A percentile compares a stretch with the other conserved stretches of the same genome.
Evolutionary conservation across 2,888 invertebrate species (phyloP).

Genomic region (Agrochola litura): DNA sequence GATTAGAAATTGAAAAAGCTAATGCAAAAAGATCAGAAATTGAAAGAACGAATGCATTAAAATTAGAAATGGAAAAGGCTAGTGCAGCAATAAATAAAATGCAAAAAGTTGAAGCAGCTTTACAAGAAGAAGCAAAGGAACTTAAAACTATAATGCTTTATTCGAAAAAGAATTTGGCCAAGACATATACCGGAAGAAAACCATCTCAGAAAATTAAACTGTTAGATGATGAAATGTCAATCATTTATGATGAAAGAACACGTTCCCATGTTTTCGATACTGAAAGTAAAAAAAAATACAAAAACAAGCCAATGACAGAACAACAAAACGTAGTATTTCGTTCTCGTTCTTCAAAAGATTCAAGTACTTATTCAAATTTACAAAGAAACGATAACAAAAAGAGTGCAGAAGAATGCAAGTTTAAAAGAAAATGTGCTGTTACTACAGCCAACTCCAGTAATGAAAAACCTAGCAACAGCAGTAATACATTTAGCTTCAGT

Average conservation of each 20-base stretch:
- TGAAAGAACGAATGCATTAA: not conserved
- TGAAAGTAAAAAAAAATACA: not conserved
- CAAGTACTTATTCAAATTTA: not conserved
- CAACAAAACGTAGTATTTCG: slow-evolving; percentile 9
- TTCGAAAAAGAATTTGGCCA: slow-evolving; percentile 16
- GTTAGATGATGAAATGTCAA: not conserved
- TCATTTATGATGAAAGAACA: slow-evolving; percentile 5
- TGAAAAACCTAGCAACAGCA: not conserved
- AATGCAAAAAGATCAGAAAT: not conserved
- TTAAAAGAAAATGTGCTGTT: not conserved
- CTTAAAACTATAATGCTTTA: slow-evolving; percentile 48
- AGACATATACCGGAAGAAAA: not conserved
- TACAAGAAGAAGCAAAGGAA: slow-evolving; percentile 8
- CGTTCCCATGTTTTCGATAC: not conserved
- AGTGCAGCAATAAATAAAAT: not conserved
- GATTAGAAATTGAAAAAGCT: not conserved
- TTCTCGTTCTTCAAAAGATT: slow-evolving; percentile 1
- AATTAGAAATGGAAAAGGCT: not conserved
- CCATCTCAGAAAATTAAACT: not conserved
- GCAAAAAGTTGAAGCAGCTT: not conserved
- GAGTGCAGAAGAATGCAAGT: not conserved
- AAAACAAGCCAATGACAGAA: not conserved
- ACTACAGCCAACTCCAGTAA: slow-evolving; percentile 14
- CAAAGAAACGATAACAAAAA: not conserved
- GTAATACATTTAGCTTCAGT: not conserved